These are phyloP conservation scores for Anas platyrhynchos DNA, from an alignment of 2,113 vertebrate species.

Conservation along the genomic window DNA sequence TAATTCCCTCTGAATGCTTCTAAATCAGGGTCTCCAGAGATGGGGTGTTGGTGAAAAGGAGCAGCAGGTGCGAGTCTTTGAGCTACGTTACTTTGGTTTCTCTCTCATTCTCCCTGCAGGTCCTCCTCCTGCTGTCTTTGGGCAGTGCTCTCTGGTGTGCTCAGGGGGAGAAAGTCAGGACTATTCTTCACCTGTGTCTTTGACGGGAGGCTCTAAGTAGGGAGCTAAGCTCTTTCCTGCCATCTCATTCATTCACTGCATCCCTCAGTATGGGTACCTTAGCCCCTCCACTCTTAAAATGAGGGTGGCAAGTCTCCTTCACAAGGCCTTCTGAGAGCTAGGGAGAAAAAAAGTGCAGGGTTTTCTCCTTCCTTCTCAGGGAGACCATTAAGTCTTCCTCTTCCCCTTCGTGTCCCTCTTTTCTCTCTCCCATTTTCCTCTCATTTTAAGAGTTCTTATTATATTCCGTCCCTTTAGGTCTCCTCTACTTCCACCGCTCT, in stretches of 20 bases:
- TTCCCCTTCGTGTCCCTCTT: background rate
- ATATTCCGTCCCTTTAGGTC: conserved; percentile 60
- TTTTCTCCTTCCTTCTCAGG: background rate
- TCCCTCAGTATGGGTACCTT: background rate
- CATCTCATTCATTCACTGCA: background rate
- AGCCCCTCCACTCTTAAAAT: conserved; percentile 1
- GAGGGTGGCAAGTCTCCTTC: background rate
- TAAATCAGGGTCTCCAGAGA: background rate
- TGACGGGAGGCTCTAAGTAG: background rate
- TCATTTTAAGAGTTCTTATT: conserved; percentile 36
- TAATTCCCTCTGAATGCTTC: background rate
- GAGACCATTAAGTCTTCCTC: background rate
- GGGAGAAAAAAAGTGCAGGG: conserved; percentile 1
- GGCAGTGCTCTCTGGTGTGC: background rate
- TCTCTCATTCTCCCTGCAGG: background rate
- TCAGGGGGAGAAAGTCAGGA: background rate
- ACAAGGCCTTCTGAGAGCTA: conserved; percentile 12
- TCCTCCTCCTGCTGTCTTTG: background rate
- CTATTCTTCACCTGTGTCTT: background rate
- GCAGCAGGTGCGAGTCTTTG: background rate
- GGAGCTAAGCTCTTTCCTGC: background rate
- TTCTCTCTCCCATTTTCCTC: background rate
- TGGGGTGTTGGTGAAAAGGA: background rate
- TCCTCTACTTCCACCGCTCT: conserved; percentile 41
- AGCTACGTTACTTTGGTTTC: background rate